Base-by-base conservation (phyloP, 2,113 vertebrate genomes). In the Oxyruncus cristatus region DNA sequence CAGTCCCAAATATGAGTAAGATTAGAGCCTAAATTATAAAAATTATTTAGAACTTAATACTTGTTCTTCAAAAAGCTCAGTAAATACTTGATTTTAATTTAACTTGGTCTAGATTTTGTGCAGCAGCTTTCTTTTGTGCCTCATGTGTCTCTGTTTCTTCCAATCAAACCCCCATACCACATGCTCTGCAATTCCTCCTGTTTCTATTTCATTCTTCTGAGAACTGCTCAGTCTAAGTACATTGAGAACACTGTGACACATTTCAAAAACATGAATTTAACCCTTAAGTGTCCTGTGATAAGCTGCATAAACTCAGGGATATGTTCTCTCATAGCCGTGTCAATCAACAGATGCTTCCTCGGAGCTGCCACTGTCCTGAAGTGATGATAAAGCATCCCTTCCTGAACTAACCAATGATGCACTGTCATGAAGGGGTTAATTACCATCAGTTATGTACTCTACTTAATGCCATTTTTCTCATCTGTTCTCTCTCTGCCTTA, bases 181-280 rank as follows among this genome's bases (percentile, higher is more conserved):
- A 82, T 91, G 83, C 74, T 94, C 74, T 65, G 44, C 63, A 83
- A 92, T 93, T 91, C 88, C 80, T 96, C 39, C 74, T 66, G 9
- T 97, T 97, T 97, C 95, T 90, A 66, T 93, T 97, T 89, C 94
- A 95, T 73, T 86, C 92, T 96, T 95, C 92, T 96, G 74, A 95
- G 93, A 95, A 92, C 49, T 87, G 39, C 88, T 97, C 94, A 85
- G 92, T 59, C 70, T 19, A 79, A 95, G 95, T 96, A 93, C 91
- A 87, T 65, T 75, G 92, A 95, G 97, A 98, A 97, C 96, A 90
- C 71, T 93, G 39, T 9, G 2, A 87, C 92, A 97, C 12, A 24
- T 97, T 93, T 74, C 70, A 52, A 95, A 85, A 91, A 71, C 75
- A 37, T 17, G 28, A 91, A 62, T 49, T 98, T 97, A 98, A 98